Base-by-base conservation (phyloP, 2,888 invertebrate species). In the Hyposoter didymator region DNA sequence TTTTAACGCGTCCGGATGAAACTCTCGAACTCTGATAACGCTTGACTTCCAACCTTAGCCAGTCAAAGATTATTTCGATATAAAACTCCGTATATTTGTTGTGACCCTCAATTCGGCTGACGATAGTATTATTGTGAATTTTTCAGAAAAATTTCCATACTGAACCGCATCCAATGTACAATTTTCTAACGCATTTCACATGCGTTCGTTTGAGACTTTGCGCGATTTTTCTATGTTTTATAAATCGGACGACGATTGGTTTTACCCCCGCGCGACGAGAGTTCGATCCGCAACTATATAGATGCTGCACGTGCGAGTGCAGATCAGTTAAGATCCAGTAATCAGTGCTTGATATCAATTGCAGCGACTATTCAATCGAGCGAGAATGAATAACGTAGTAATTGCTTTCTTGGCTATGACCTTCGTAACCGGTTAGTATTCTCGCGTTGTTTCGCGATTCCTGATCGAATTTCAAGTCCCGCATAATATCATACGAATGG, bases 381-480 rank as follows among this genome's bases (percentile, higher is more conserved):
- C 17, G 35, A 76, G 39, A 76, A 81, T 81, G 76, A 72, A 66
- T 14, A 2, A 64, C 28, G 10, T 84, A 4, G 19, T 76, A 32
- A 47, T 81, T 28, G 66, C 75, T 22, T n/a, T 64, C 8, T 35
- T 84, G 70, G 64, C 55, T 32, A 12, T 80, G 5, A 64, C 32
- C 45, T 8, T 19, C 19, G 75, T 75, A 32, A 35, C 79, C 17
- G 79, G 79, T 84, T 43, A 55, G 84, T 75, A 80, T 35, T 35
- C 4, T n/a, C 32, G 2, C 17, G 4, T 7, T 12, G 19, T 35
- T 52, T 12, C 4, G 1, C 6, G 35, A 12, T 49, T 52, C 8
- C 49, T 32, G 7, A 22, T 19, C 3, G 10, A 28, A 69, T 35
- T 35, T 6, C 35, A 35, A 4, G 35, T 35, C 35, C 35, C 35